phyloP scores from a whole-genome alignment of 2,797 vertebrate species.

The Gymnoscopelus microlampas region DNA sequence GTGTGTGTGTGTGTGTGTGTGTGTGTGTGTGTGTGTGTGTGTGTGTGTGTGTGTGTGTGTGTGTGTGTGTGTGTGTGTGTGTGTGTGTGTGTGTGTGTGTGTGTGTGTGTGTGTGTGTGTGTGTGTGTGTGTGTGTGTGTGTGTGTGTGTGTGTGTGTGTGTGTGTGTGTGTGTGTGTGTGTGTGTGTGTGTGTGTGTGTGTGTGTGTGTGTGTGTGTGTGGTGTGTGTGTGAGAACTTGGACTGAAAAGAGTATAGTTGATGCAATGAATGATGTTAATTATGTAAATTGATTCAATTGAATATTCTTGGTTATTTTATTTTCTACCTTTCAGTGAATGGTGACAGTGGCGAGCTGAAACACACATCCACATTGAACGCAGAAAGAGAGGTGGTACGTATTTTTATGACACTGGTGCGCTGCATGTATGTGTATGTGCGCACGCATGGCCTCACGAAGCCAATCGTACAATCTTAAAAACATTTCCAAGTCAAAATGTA shows the following conservation, averaged over 20 bases:
- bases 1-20: background rate
- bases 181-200: background rate
- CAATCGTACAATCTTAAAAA: too few species aligned
- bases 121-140: background rate
- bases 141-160: conserved; percentile 1
- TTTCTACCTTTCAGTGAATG: conserved; percentile 53
- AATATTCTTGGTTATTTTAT: background rate
- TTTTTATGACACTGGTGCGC: too few species aligned
- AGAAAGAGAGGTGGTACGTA: conserved; percentile 75
- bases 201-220: background rate
- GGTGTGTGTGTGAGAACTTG: background rate
- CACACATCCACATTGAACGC: conserved; percentile 33
- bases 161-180: background rate
- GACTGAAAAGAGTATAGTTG: background rate
- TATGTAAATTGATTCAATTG: too few species aligned
- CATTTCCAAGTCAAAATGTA: too few species aligned
- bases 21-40: background rate
- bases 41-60: conserved; percentile 1
- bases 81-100: conserved; percentile 1
- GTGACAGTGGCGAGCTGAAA: conserved; percentile 5
- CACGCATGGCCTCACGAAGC: too few species aligned
- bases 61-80: background rate
- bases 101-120: background rate
- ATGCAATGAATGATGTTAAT: too few species aligned
- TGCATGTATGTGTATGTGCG: too few species aligned